Evolutionary conservation across 2,797 vertebrate species (phyloP), one percentile per base, ranked within the genome.

Genomic region (Gobio occitaniae): DNA sequence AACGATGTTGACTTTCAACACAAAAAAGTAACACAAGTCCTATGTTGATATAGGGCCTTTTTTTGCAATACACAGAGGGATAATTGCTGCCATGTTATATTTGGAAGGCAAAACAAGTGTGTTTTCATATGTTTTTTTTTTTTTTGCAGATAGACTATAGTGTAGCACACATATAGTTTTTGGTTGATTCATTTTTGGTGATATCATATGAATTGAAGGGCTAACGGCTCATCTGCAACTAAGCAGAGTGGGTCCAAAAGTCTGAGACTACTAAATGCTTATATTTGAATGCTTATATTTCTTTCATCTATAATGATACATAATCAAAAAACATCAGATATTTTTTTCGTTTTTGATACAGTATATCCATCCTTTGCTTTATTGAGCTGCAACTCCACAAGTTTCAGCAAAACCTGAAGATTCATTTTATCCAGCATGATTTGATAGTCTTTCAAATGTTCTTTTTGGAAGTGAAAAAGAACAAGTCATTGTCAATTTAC

Each of bases 1-100:
- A 93, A 89, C 32, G 84, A 87, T 88, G 90, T 92, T 93, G 90
- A 90, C 87, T 79, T 93, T 90, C 90, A 86, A 70, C 59, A 81
- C 66, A 79, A 56, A 68, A 90, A 86, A 84, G 87, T 86, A 86
- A 52, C 36, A 78, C 32, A 32, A 32, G 32, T 32, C 32, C 71
- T 15, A 16, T 84, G 90, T 88, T 87, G 89, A 90, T 88, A 83
- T 72, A 84, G 89, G 82, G 80, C 78, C 87, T 90, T 92, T 41
- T 92, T 91, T 79, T 83, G 85, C 75, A 81, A 72, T 83, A 86
- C 86, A 87, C 82, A 52, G 50, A 29, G 15, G 83, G 86, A 88
- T 86, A 86, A 89, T 91, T 93, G 91, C 82, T 88, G 90, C 86
- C 86, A 88, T 88, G 89, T 90, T 93, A 90, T 89, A 89, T 90